Conservation (phyloP, 1,140 invertebrate genomes). For the Littorina saxatilis region DNA sequence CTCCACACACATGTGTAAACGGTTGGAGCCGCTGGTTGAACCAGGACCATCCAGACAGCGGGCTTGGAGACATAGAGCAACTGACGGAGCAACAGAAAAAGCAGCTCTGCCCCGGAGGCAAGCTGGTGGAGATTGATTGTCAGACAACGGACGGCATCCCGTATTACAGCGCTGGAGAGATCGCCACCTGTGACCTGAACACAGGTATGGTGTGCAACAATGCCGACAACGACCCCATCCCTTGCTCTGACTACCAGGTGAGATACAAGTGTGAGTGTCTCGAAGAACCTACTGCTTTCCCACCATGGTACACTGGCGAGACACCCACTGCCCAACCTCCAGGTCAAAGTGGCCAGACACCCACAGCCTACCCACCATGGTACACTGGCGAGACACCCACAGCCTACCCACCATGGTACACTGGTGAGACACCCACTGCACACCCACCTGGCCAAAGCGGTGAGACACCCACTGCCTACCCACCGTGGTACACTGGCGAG, state of each 20-base stretch:
- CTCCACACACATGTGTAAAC: conserved; percentile 43
- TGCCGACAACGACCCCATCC: conserved; percentile 35
- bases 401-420: conserved; percentile 20
- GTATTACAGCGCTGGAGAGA: conserved; percentile 21
- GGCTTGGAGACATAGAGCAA: conserved; percentile 56
- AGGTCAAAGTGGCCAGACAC: conserved; percentile 3
- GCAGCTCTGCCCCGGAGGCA: conserved; percentile 1
- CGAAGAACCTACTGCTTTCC: conserved; percentile 35
- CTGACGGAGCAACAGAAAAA: conserved; percentile 39
- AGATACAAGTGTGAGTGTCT: conserved; percentile 68
- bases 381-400: conserved; percentile 14
- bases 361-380: conserved; percentile 21
- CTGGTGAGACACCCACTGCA: conserved; percentile 34
- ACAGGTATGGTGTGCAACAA: conserved; percentile 39
- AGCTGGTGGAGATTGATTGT: conserved; percentile 52
- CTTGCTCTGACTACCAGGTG: conserved; percentile 70
- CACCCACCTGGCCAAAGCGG: conserved; percentile 15
- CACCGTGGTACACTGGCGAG: conserved; percentile 7
- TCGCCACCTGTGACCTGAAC: conserved; percentile 28
- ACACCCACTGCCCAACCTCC: conserved; percentile 39
- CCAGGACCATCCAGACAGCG: conserved; percentile 56
- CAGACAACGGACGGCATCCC: conserved; percentile 23
- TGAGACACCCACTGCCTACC: conserved; percentile 7
- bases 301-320: background rate
- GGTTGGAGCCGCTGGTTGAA: conserved; percentile 62